Base-by-base conservation (phyloP, 1,140 invertebrate species). In the Drosophila mojavensis region DNA sequence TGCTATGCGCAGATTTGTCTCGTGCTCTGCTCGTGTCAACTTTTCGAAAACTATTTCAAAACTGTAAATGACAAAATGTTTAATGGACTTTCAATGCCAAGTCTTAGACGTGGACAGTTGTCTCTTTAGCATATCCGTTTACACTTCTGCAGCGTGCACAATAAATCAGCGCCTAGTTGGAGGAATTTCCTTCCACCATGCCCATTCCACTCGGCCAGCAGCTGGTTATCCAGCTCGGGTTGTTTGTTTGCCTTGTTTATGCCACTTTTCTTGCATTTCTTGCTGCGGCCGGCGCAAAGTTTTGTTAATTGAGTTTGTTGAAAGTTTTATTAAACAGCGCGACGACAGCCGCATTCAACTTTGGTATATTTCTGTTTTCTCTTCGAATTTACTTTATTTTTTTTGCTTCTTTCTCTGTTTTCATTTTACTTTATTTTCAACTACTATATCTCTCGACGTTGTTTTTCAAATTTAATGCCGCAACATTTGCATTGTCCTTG, bases 61-160 rank as follows among this genome's bases (percentile, higher is more conserved):
- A 91, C 84, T 91, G 89, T 91, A 91, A 91, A 85, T 91, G 89
- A 91, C 89, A 91, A 91, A 91, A 91, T 91, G 89, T 91, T 89
- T 91, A 91, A 91, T 91, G 83, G 81, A 91, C 89, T 91, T 91
- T 88, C 82, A 89, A 91, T 91, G 88, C 77, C 84, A 84, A 84
- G 53, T 43, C 47, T 58, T 53, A 45, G 63, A 17, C 59, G 53
- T 15, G 41, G 36, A 51, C 53, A 56, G 58, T 73, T 47, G 64
- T 68, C 61, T 50, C 39, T 64, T 81, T 64, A 53, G 80, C 75
- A 89, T 88, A 88, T 88, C 84, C 84, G 84, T 78, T 88, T 84
- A 89, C 80, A 89, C 76, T 89, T 77, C 80, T 72, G 51, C 41
- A 65, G 54, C 50, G 39, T 65, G 74, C 69, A 84, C 80, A 84